Evolutionary conservation across 1,140 invertebrate species (phyloP).

Genomic region (Meloidogyne floridensis): DNA sequence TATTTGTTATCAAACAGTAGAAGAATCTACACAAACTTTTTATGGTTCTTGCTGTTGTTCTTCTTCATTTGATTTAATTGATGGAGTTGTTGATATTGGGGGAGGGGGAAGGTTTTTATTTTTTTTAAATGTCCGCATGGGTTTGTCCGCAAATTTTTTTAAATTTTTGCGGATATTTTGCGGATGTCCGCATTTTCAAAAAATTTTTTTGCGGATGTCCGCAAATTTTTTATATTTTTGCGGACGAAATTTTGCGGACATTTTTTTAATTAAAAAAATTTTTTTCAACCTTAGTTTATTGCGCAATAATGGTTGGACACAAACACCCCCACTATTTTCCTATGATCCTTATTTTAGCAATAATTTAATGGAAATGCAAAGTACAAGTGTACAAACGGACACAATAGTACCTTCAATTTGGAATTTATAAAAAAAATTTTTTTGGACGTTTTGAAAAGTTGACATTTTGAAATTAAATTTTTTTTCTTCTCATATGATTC

Average conservation of each 20-base stretch:
- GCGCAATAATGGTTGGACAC: neutral
- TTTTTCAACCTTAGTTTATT: neutral
- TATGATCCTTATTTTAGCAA: neutral
- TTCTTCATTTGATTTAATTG: neutral
- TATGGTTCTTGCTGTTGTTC: neutral
- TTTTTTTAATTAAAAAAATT: neutral
- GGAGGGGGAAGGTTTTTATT: neutral
- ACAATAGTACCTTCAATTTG: neutral
- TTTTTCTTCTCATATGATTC: neutral
- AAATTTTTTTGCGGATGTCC: neutral
- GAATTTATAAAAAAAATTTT: neutral
- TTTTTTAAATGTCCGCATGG: neutral
- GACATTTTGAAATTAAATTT: neutral
- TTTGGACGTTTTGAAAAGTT: neutral
- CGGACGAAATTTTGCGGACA: too few species aligned
- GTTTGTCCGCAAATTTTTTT: neutral
- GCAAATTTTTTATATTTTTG: neutral
- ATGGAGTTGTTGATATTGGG: neutral
- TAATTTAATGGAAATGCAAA: conserved; percentile 6
- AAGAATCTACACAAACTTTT: conserved; percentile 1
- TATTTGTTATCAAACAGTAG: neutral
- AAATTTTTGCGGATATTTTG: neutral
- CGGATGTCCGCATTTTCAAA: too few species aligned
- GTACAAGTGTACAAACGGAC: neutral
- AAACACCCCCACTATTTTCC: neutral